Evolutionary conservation across 2,888 invertebrate genomes (phyloP), one percentile per base, ranked within the genome.

Genomic region (Acleris cristana): DNA sequence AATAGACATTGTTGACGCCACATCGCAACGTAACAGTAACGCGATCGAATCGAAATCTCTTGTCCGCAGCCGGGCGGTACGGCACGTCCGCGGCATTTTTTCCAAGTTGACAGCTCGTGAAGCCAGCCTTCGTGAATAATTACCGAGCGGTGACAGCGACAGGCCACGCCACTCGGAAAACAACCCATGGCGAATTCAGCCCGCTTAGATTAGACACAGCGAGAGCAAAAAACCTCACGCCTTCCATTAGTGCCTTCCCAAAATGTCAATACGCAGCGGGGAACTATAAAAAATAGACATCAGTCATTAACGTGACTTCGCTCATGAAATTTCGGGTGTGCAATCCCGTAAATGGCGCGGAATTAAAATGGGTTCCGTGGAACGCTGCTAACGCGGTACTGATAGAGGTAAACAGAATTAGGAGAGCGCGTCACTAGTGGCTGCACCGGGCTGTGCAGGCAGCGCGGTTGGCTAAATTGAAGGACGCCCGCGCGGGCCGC

Each of bases 241-340:
- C 86, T 80, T 86, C 90, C 90, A 92, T 90, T 90, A 90, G 79
- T 83, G 86, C 85, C 88, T 89, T 88, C 87, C 86, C 44, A 80
- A 87, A 88, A 83, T 86, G 90, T 88, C 90, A 88, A 88, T 89
- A 89, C 89, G 89, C 90, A 90, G 19, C 51, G 51, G 63, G 59
- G 64, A 68, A 69, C 69, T 64, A 64, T 64, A 58, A 64, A 69
- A 54, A 62, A 60, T 63, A 54, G 62, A 62, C 62, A 57, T 63
- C 67, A 63, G 63, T 67, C 67, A 67, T 67, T 67, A 67, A 45
- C 51, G 61, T 66, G 66, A 66, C 67, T 67, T 53, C 58, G 67
- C 62, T 64, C 60, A 57, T 52, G 60, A 64, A 51, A 58, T 55
- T 59, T 48, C 54, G 48, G 5, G 23, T 44, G 14, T 64, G 64